Base-by-base conservation (phyloP, 2,888 invertebrate genomes). In the Conus canariensis region DNA sequence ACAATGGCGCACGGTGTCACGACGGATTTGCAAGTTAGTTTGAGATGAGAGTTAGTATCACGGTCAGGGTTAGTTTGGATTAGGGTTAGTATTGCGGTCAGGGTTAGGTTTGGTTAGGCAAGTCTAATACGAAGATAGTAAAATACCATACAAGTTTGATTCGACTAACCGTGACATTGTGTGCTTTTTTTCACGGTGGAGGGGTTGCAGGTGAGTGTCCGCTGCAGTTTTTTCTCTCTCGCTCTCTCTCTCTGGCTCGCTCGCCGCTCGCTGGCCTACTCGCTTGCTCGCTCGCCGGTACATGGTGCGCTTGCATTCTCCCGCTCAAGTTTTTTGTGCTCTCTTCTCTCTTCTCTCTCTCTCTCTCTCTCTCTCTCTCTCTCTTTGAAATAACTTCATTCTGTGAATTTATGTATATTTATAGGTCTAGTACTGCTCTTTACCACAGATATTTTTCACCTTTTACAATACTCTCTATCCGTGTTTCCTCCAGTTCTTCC, bases 331-430 rank as follows among this genome's bases (percentile, higher is more conserved):
- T n/a, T 74, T n/a, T 25, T n/a, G 5, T 2, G 3, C 74, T 22
- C 74, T 22, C 74, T 22, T n/a, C 8, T 4, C 8, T n/a, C n/a
- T n/a, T 74, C 74, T 74, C n/a, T 74, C 74, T 74, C 74, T n/a
- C 74, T 74, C 74, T n/a, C n/a, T 74, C n/a, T n/a, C 74, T 74
- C n/a, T n/a, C 74, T 74, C n/a, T 74, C 25, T 74, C 74, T 74
- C 74, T 74, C 74, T n/a, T 5, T 74, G 14, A 9, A 10, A 10
- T n/a, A 6, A 10, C n/a, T 2, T 74, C 74, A 22, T n/a, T 74
- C 74, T 6, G 10, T 25, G n/a, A 7, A 22, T n/a, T n/a, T 74
- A 22, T 25, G n/a, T 74, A 14, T 14, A 14, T 67, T 19, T 30
- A 0, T 30, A 30, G 30, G 30, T 30, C 30, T 30, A 2, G 30